These are phyloP conservation scores for Danio choprae DNA, from an alignment of 2,797 vertebrate genomes.

Conservation along the genomic window DNA sequence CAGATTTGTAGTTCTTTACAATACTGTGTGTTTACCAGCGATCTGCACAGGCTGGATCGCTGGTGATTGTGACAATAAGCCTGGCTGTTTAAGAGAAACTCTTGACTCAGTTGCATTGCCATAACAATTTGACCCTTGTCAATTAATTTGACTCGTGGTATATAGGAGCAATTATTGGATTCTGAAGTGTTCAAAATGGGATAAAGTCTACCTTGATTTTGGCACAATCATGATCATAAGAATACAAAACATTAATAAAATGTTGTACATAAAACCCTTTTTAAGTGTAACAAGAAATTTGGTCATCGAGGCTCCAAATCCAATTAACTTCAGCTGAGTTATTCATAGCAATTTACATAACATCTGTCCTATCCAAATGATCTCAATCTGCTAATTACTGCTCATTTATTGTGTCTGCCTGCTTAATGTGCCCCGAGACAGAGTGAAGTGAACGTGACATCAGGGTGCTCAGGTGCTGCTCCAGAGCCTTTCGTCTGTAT, in stretches of 20 bases:
- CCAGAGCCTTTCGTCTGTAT: neutral
- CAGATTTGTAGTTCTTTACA: too few relatives aligned
- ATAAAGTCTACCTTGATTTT: too few relatives aligned
- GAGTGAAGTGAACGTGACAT: conserved; percentile 11
- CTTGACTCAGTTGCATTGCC: too few relatives aligned
- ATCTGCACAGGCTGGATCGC: too few relatives aligned
- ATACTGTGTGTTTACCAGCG: too few relatives aligned
- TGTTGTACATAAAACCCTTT: neutral
- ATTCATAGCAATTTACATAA: conserved; percentile 52
- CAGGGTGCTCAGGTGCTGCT: neutral
- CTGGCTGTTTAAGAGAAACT: too few relatives aligned
- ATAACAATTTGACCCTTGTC: too few relatives aligned
- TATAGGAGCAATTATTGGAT: neutral
- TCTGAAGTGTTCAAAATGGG: neutral
- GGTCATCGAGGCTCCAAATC: conserved; percentile 44
- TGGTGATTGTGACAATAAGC: too few relatives aligned
- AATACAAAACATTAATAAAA: conserved; percentile 9
- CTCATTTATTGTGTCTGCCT: conserved; percentile 40
- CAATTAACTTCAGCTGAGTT: conserved; percentile 41
- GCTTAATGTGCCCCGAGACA: conserved; percentile 29
- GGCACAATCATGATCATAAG: neutral
- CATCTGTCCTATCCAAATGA: conserved; percentile 55
- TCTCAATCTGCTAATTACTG: conserved; percentile 49
- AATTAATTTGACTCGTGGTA: neutral
- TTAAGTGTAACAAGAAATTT: neutral